Percentiles rank a stretch among this genome's conserved stretches.
These are phyloP conservation scores for Brachymystax lenok DNA, from an alignment of 2,797 vertebrate genomes.

Conservation along the genomic window DNA sequence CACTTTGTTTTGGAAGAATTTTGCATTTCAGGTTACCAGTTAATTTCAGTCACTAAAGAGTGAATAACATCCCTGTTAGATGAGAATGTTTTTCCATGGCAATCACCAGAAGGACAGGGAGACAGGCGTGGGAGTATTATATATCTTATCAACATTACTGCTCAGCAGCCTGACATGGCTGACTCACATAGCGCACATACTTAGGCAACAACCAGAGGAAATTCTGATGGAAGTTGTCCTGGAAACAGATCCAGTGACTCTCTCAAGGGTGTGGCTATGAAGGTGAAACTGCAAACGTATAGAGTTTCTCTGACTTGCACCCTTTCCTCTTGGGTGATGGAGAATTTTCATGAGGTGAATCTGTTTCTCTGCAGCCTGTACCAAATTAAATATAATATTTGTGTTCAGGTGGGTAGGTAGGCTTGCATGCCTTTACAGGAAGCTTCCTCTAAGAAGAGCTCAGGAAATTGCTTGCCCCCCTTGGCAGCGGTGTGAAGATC, in stretches of 20 bases:
- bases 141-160: constrained; percentile 52
- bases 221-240: not conserved
- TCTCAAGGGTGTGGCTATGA: constrained; percentile 12
- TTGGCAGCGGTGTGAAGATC: constrained; percentile 26
- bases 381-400: not conserved
- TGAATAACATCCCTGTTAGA: not conserved
- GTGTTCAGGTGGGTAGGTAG: constrained; percentile 13
- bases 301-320: not conserved
- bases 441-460: constrained; percentile 8
- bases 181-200: constrained; percentile 64
- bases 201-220: constrained; percentile 11
- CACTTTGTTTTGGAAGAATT: not conserved
- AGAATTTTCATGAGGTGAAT: not conserved
- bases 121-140: constrained; percentile 32
- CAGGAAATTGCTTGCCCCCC: constrained; percentile 37
- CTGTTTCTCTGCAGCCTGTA: not conserved
- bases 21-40: not conserved
- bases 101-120: constrained; percentile 2
- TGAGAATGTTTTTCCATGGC: not conserved
- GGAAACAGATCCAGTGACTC: constrained; percentile 5
- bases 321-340: not conserved
- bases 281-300: not conserved
- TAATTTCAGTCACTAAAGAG: not conserved
- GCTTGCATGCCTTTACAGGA: not conserved
- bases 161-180: constrained; percentile 43